Base-by-base conservation (phyloP, 2,113 vertebrate genomes). In the Rhegmatorhina hoffmannsi region DNA sequence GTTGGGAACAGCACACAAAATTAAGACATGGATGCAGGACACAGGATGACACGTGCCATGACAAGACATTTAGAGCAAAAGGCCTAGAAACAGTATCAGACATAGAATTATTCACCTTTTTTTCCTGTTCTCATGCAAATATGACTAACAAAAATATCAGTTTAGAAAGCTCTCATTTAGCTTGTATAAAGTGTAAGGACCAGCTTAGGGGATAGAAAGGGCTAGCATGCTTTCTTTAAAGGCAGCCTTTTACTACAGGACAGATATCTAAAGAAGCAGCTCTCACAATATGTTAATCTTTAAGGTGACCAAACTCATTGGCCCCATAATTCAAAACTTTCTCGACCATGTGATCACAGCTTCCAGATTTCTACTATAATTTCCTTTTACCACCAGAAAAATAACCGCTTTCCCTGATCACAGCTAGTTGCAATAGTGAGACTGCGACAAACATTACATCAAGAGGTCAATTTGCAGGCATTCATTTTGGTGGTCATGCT, bases 21-120 rank as follows among this genome's bases (percentile, higher is more conserved):
- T 58, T 68, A 60, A 52, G 38, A 52, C 73, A 84, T 24, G 23
- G 34, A 63, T 49, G 31, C 7, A 46, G 24, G 40, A 84, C 29
- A 56, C 0, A 1, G 20, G 15, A 62, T 55, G 36, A 70, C 6
- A 44, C 7, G 0, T 25, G 18, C 7, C n/a, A 47, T 33, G 38
- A n/a, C 21, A 84, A 50, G 55, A 80, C 5, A 52, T 46, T 75
- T 25, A 44, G 25, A 78, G 23, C 2, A 79, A 63, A 58, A 78
- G 3, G 10, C 10, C 69, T 38, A 63, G 14, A 88, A 73, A 49
- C 4, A 59, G 31, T 16, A 38, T 34, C 26, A 49, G 31, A 69
- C 44, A 76, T 10, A 83, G 13, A n/a, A 34, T 60, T 88, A 38
- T 78, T 40, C 43, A 43, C 18, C 8, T 25, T 55, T 64, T n/a